Evolutionary conservation across 2,888 invertebrate species (phyloP).

Genomic region (Cephus sareptanus): DNA sequence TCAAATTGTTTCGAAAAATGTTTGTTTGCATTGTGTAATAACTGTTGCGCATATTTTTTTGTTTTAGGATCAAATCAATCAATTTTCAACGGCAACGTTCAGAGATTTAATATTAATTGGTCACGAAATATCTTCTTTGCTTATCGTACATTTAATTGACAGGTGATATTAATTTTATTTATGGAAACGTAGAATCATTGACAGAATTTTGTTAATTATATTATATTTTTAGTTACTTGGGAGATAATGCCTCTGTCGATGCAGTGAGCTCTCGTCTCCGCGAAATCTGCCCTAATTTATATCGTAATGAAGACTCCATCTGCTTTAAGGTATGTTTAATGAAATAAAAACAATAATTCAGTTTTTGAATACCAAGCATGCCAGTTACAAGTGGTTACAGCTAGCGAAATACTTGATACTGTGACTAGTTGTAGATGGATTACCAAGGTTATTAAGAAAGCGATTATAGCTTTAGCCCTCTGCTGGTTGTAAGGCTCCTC

Average conservation of each 20-base stretch:
- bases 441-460: no score
- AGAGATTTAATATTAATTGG: constrained; percentile 84
- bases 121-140: constrained; percentile 78
- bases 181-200: constrained; percentile 5
- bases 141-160: constrained; percentile 88
- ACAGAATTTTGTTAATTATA: constrained; percentile 29
- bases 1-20: no score
- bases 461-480: no score
- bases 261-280: constrained; percentile 88
- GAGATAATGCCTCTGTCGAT: constrained; percentile 95
- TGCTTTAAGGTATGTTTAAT: constrained; percentile 82
- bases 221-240: constrained; percentile 78
- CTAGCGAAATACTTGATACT: no score
- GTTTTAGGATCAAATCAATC: constrained; percentile 69
- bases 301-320: constrained; percentile 94
- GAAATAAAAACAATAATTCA: not conserved
- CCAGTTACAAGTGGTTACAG: no score
- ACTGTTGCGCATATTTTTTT: not conserved
- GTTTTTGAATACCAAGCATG: no score
- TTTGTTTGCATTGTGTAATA: no score
- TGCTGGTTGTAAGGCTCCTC: not conserved
- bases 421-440: no score
- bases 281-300: constrained; percentile 92
- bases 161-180: constrained; percentile 62
- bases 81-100: constrained; percentile 71